Evolutionary conservation across 2,888 invertebrate genomes (phyloP), one percentile per base, ranked within the genome.

Genomic region (Stegana nigrithorax): DNA sequence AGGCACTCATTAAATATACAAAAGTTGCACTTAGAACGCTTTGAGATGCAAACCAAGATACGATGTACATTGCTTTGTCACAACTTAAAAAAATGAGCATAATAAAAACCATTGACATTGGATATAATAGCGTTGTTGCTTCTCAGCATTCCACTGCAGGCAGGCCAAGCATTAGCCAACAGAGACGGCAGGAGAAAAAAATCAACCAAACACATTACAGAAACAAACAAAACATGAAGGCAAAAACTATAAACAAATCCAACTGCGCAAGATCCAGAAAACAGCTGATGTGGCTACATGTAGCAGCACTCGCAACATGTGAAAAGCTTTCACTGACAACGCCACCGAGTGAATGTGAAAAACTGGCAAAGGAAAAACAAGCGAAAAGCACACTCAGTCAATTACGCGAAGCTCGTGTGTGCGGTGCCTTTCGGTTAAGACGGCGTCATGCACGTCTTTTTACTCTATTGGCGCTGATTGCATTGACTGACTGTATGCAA

Each of bases 181-280:
- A 50, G 25, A n/a, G n/a, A 50, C 25, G 23, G n/a, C 12, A 5
- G 21, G n/a, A 45, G 45, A 42, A n/a, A 55, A 44, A 42, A 45
- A 60, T 56, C 26, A 64, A 45, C 47, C 55, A 61, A 59, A 65
- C 66, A 64, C 58, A 63, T 36, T 36, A 50, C 27, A 47, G 63
- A 21, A 66, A 64, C 65, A 42, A 42, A 6, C 36, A 57, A 26
- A 19, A 32, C 29, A 25, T 8, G 6, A 39, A 23, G 2, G 19
- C 6, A 67, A 69, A 75, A 81, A 77, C 64, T 75, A 72, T 67
- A 67, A 80, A 81, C 77, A 78, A 73, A 59, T 36, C 21, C n/a
- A n/a, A 76, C 4, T 74, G 78, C 81, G 81, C 78, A 78, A 81
- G 79, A 81, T 56, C 59, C 44, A 17, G 39, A 14, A n/a, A n/a